A percentile compares a stretch with the other conserved stretches of the same genome.
Evolutionary conservation across 1,140 invertebrate species (phyloP).

Genomic region (Saccostrea glomerata): DNA sequence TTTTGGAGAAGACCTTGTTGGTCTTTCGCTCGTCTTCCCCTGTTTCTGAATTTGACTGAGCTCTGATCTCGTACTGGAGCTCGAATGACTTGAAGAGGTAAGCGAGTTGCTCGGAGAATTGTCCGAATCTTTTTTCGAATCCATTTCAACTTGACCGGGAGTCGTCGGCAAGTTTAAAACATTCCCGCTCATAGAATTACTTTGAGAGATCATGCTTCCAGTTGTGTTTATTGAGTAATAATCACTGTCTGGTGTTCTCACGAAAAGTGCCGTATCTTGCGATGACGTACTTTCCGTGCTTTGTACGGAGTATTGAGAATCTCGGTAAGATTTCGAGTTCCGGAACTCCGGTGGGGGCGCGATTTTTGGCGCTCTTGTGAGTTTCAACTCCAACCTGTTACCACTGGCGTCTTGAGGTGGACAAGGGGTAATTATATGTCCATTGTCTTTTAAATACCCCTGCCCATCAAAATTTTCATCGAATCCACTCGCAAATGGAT

Average conservation of each 20-base stretch:
- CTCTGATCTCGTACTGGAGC: conserved; percentile 7
- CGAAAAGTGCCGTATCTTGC: conserved; percentile 35
- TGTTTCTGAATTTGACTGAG: conserved; percentile 4
- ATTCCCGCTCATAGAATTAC: not conserved
- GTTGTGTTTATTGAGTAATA: conserved; percentile 52
- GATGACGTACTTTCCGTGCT: conserved; percentile 53
- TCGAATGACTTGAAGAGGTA: not conserved
- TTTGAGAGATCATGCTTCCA: conserved; percentile 28
- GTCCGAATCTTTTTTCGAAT: conserved; percentile 11
- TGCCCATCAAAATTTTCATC: conserved; percentile 48
- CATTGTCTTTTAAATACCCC: conserved; percentile 50
- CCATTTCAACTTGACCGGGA: conserved; percentile 6
- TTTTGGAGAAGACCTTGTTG: not conserved
- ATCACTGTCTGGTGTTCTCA: conserved; percentile 53
- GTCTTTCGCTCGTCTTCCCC: not conserved
- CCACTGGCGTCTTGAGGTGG: conserved; percentile 67
- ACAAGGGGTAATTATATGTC: conserved; percentile 66
- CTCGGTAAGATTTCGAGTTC: conserved; percentile 56
- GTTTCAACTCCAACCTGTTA: conserved; percentile 66
- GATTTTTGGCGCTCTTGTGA: conserved; percentile 64
- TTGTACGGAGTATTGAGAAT: conserved; percentile 53
- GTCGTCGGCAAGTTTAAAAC: not conserved
- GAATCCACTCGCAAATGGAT: conserved; percentile 60
- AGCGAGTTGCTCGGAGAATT: not conserved
- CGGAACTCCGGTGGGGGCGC: conserved; percentile 69